Base-by-base conservation (phyloP, 2,113 vertebrate species). In the Cranoglanis bouderius region DNA sequence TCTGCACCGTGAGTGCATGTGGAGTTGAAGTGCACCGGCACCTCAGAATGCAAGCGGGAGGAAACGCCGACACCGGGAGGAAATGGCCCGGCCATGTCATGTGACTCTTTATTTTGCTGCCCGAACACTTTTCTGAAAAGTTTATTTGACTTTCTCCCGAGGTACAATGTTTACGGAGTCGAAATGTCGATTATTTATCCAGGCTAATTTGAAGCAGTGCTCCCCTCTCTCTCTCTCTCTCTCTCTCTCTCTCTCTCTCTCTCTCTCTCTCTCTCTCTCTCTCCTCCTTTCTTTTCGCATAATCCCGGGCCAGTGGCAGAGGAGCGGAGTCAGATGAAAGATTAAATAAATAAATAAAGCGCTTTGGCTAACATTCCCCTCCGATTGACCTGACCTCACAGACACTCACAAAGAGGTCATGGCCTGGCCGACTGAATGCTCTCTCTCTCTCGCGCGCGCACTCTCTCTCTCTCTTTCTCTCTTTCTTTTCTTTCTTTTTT, bases 261-360 rank as follows among this genome's bases (percentile, higher is more conserved):
- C 87, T 55, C 51, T 40, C 70, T 51, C 59, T 24, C 85, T 49
- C 57, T 40, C 32, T 70, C 77, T 77, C 16, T 74, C 61, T 6
- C 72, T 53, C 90, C 72, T 80, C 70, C 61, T 84, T 55, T 89
- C 89, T 91, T 90, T 90, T 90, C 3, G 87, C 35, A 91, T 92
- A 93, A 94, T 94, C 94, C 93, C 86, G 90, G 51, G 93, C 93
- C 94, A 92, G 92, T 92, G 91, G 93, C 92, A 92, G 93, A 94
- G 93, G 51, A 92, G 77, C 82, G 26, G 91, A 91, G 85, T 92
- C 92, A 65, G 89, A 92, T 57, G 90, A 85, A 92, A 95, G 95
- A 95, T 95, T 94, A 95, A 94, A 95, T 94, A 95, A 96, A 96
- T 95, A 96, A 95, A 93, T 93, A 85, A 89, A 91, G 92, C 91